phyloP scores from a whole-genome alignment of 2,888 invertebrate species.

The Athripsodes cinereus region DNA sequence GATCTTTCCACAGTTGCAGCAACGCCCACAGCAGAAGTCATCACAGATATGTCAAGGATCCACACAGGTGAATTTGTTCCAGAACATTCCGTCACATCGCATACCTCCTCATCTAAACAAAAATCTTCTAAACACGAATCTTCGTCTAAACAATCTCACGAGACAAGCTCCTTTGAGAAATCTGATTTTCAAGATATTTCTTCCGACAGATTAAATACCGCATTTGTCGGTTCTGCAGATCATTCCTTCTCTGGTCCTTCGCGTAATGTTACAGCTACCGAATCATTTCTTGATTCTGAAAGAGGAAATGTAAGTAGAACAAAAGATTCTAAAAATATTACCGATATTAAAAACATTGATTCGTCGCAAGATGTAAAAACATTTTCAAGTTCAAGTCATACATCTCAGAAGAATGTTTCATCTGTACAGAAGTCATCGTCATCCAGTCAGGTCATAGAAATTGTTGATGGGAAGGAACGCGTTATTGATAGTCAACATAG shows the following conservation, averaged over 20 bases:
- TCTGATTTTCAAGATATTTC: slow-evolving; percentile 30
- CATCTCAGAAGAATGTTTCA: slow-evolving; percentile 50
- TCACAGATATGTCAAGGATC: slow-evolving; percentile 45
- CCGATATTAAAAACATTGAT: neutral
- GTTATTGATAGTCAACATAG: slow-evolving; percentile 54
- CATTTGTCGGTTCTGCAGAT: slow-evolving; percentile 32
- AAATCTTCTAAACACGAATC: slow-evolving; percentile 43
- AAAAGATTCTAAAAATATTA: slow-evolving; percentile 29
- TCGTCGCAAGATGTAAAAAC: slow-evolving; percentile 34
- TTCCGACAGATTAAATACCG: slow-evolving; percentile 43
- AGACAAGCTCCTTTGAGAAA: slow-evolving; percentile 42
- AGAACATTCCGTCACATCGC: neutral
- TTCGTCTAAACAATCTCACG: slow-evolving; percentile 41
- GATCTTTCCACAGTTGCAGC: slow-evolving; percentile 42
- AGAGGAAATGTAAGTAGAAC: slow-evolving; percentile 31
- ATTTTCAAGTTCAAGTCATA: slow-evolving; percentile 38
- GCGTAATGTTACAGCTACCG: slow-evolving; percentile 38
- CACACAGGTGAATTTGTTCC: slow-evolving; percentile 42
- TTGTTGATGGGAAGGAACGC: slow-evolving; percentile 58
- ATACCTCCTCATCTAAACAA: neutral
- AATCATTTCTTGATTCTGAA: slow-evolving; percentile 44
- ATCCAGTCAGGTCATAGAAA: slow-evolving; percentile 59
- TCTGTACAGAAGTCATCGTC: slow-evolving; percentile 55
- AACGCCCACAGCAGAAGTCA: slow-evolving; percentile 32
- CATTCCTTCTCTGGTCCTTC: slow-evolving; percentile 35